phyloP scores from a whole-genome alignment of 2,113 vertebrate species.

The Sterna hirundo region DNA sequence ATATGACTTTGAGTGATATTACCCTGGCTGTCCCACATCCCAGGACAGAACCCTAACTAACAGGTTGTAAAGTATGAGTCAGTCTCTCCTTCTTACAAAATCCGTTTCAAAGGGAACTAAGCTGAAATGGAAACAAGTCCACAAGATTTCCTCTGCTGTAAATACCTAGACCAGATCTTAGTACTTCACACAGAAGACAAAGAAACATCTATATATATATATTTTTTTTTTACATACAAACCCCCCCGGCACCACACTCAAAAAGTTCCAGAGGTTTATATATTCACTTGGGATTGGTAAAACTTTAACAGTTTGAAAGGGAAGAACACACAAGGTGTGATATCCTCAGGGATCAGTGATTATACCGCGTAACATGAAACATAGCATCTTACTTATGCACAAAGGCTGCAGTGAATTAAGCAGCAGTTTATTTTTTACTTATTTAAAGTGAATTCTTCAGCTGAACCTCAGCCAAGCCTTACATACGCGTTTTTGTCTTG shows the following conservation, averaged over 20 bases:
- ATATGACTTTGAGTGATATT: neutral
- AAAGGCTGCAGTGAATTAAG: neutral
- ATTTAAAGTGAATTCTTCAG: neutral
- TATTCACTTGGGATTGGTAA: neutral
- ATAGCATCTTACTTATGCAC: neutral
- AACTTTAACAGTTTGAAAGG: neutral
- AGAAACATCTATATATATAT: neutral
- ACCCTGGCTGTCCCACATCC: neutral
- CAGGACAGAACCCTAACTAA: neutral
- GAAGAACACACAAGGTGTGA: neutral
- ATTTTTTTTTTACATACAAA: neutral
- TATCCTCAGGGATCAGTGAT: neutral
- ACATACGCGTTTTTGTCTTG: neutral
- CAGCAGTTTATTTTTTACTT: neutral
- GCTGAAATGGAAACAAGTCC: neutral
- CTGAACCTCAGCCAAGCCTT: neutral
- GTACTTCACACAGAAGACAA: neutral
- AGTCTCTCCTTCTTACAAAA: neutral
- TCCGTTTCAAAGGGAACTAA: neutral
- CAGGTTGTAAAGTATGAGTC: neutral
- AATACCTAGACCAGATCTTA: neutral
- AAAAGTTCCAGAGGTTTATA: neutral
- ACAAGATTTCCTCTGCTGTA: neutral
- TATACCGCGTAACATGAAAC: neutral
- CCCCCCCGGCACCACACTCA: neutral